Conservation (phyloP, 2,888 invertebrate species). For the Acholoe squamosa region DNA sequence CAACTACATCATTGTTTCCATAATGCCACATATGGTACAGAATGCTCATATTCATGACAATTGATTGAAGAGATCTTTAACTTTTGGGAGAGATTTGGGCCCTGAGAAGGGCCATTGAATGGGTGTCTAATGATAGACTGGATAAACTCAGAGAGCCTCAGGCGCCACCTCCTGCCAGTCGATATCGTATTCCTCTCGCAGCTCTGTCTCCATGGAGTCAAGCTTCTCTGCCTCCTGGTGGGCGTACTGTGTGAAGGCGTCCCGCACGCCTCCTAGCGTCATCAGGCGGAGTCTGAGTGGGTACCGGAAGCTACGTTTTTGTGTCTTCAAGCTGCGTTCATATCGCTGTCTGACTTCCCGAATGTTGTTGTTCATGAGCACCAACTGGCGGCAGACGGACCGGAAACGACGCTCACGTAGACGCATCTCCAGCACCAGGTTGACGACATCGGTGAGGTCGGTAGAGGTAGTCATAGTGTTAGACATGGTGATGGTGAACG, state of each 20-base stretch:
- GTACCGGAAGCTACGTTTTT: conserved; percentile 33
- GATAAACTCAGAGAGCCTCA: background rate
- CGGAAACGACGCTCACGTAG: background rate
- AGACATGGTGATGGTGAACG: background rate
- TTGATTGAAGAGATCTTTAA: no score
- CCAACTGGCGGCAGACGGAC: conserved; percentile 52
- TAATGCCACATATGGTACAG: no score
- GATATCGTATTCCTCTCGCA: background rate
- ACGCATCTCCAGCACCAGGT: background rate
- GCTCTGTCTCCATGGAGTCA: conserved; percentile 25
- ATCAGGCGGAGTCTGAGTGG: background rate
- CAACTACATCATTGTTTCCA: no score
- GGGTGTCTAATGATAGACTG: background rate
- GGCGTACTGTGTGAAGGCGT: background rate
- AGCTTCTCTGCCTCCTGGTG: conserved; percentile 27
- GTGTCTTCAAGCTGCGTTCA: background rate
- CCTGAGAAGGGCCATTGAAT: conserved; percentile 5
- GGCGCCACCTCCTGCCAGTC: background rate
- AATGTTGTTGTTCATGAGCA: conserved; percentile 40
- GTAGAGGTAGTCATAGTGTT: background rate
- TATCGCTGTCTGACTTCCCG: background rate
- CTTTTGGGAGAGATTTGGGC: conserved; percentile 20
- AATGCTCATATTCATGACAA: no score
- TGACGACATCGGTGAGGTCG: background rate
- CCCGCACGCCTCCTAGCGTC: conserved; percentile 9